Evolutionary conservation across 2,113 vertebrate species (phyloP).

Genomic region (Otis tarda): DNA sequence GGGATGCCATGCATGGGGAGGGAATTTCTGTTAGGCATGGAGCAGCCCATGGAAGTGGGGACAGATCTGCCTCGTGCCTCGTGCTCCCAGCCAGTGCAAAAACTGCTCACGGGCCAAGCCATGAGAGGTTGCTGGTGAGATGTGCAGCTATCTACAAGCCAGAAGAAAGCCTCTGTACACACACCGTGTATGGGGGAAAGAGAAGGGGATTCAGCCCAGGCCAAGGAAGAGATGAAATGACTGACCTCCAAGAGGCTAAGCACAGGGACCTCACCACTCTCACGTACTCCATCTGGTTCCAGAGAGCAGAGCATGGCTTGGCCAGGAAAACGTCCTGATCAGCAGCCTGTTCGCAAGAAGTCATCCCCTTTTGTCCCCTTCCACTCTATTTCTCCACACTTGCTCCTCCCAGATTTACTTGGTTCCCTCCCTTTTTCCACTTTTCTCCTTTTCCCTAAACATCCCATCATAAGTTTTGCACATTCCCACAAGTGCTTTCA

Average conservation of each 20-base stretch:
- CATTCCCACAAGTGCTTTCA: neutral
- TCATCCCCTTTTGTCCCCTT: neutral
- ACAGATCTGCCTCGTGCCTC: no score
- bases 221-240: neutral
- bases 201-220: neutral
- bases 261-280: neutral
- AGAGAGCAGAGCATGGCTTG: neutral
- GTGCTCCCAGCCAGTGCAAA: neutral
- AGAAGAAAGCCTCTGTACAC: neutral
- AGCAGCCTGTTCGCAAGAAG: neutral
- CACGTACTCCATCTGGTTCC: neutral
- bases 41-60: neutral
- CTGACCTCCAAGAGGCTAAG: neutral
- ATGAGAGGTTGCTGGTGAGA: neutral
- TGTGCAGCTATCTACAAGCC: neutral
- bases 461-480: neutral
- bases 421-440: neutral
- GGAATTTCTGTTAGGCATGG: neutral
- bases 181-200: no score
- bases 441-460: neutral
- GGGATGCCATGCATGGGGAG: neutral
- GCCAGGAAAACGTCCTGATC: neutral
- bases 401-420: neutral
- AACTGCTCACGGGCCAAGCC: neutral
- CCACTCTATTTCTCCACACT: neutral